These are phyloP conservation scores for Harmothoe impar DNA, from an alignment of 2,888 invertebrate species.

Conservation along the genomic window DNA sequence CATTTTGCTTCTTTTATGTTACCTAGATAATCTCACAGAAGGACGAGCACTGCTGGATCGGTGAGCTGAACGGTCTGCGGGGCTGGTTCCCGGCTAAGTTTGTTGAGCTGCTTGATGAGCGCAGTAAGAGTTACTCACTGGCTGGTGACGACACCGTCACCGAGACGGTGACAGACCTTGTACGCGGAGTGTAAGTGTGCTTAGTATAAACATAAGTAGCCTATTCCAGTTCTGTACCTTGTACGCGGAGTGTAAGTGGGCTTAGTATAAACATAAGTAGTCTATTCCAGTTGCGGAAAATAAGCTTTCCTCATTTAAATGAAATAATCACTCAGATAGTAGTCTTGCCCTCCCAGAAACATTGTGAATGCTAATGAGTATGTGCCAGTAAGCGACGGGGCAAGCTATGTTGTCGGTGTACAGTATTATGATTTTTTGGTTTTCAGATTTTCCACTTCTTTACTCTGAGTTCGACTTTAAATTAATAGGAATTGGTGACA, in stretches of 20 bases:
- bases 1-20: too few species aligned
- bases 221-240: slow-evolving; percentile 85
- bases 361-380: too few species aligned
- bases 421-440: too few species aligned
- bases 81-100: slow-evolving; percentile 99
- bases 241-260: slow-evolving; percentile 90
- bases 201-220: background rate
- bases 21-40: slow-evolving; percentile 91
- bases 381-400: too few species aligned
- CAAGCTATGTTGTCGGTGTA: too few species aligned
- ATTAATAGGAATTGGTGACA: too few species aligned
- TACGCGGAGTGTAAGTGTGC: slow-evolving; percentile 89
- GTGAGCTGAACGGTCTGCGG: slow-evolving; percentile 94
- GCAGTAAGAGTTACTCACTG: slow-evolving; percentile 88
- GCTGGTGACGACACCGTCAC: slow-evolving; percentile 97
- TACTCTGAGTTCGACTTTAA: too few species aligned
- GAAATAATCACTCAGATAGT: background rate
- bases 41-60: slow-evolving; percentile 99
- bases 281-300: background rate
- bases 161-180: slow-evolving; percentile 97
- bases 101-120: slow-evolving; percentile 96
- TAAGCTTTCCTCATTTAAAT: background rate
- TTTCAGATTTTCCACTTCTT: too few species aligned
- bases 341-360: too few species aligned
- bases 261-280: background rate